A percentile compares a stretch with the other conserved stretches of the same genome.
These are phyloP conservation scores for Trinectes maculatus DNA, from an alignment of 2,113 vertebrate genomes.

Conservation along the genomic window DNA sequence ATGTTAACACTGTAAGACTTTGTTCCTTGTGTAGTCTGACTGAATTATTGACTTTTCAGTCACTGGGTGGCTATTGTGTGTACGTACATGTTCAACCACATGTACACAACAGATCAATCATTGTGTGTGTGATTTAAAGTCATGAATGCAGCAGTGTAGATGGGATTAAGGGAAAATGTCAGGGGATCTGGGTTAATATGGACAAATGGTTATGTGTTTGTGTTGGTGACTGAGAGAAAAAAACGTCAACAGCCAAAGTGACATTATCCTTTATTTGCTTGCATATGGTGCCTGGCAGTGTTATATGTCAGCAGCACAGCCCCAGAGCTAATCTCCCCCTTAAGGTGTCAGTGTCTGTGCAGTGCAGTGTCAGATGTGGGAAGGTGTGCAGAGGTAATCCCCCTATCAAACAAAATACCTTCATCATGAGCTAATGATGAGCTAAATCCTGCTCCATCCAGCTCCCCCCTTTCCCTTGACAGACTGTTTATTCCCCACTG, in stretches of 20 bases:
- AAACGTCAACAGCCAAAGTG: not conserved
- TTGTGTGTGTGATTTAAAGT: slow-evolving; percentile 15
- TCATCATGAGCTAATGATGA: slow-evolving; percentile 63
- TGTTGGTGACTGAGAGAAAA: slow-evolving; percentile 1
- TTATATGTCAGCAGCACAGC: slow-evolving; percentile 8
- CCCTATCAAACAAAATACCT: slow-evolving; percentile 56
- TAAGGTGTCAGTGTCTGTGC: slow-evolving; percentile 42
- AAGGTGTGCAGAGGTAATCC: slow-evolving; percentile 53
- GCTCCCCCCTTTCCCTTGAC: slow-evolving; percentile 34
- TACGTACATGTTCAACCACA: slow-evolving; percentile 16
- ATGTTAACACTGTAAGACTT: slow-evolving; percentile 67
- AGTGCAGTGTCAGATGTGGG: too few relatives aligned
- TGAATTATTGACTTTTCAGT: slow-evolving; percentile 67
- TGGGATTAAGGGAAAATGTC: slow-evolving; percentile 4
- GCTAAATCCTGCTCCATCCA: slow-evolving; percentile 52
- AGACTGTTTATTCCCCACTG: slow-evolving; percentile 35
- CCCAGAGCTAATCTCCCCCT: slow-evolving; percentile 45
- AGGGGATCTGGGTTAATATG: slow-evolving; percentile 4
- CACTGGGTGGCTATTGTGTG: slow-evolving; percentile 45
- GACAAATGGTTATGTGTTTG: slow-evolving; percentile 1
- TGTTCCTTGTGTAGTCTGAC: slow-evolving; percentile 54
- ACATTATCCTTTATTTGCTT: not conserved
- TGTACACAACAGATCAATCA: slow-evolving; percentile 20
- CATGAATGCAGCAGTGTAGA: not conserved
- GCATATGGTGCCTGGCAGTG: not conserved